Conservation (phyloP, 2,113 vertebrate genomes). For the Pseudorectes ferrugineus region DNA sequence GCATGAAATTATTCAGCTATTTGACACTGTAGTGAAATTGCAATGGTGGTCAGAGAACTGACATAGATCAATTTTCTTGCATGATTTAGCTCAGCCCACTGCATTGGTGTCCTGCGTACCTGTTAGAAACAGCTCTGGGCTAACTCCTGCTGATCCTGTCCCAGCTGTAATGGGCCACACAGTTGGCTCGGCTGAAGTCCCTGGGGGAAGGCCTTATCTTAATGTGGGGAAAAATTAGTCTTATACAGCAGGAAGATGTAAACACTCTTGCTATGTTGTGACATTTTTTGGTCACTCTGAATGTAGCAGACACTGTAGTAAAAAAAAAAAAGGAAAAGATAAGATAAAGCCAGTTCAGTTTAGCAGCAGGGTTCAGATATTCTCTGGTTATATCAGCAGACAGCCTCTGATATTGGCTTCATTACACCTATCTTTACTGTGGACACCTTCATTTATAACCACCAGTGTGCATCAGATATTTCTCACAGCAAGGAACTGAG, state of each 20-base stretch:
- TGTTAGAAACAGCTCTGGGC: neutral
- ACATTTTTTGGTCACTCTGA: neutral
- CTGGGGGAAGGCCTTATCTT: neutral
- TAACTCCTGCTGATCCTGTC: neutral
- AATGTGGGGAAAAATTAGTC: neutral
- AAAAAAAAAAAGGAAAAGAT: neutral
- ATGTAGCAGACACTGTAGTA: neutral
- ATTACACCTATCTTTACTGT: neutral
- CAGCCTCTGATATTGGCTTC: neutral
- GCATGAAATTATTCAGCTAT: neutral
- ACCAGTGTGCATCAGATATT: neutral
- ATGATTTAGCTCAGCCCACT: neutral
- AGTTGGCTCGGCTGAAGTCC: rapidly evolving
- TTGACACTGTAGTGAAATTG: neutral
- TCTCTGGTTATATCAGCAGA: neutral
- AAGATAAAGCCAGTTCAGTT: neutral
- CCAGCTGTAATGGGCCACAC: neutral
- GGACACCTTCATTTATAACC: neutral
- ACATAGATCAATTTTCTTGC: neutral
- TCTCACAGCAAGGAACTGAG: neutral
- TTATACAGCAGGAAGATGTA: neutral
- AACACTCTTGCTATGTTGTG: neutral
- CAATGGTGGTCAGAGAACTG: neutral
- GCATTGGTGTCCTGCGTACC: neutral
- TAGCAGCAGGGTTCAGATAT: neutral